Conservation (phyloP, 2,888 invertebrate species). For the Helicoverpa assulta region DNA sequence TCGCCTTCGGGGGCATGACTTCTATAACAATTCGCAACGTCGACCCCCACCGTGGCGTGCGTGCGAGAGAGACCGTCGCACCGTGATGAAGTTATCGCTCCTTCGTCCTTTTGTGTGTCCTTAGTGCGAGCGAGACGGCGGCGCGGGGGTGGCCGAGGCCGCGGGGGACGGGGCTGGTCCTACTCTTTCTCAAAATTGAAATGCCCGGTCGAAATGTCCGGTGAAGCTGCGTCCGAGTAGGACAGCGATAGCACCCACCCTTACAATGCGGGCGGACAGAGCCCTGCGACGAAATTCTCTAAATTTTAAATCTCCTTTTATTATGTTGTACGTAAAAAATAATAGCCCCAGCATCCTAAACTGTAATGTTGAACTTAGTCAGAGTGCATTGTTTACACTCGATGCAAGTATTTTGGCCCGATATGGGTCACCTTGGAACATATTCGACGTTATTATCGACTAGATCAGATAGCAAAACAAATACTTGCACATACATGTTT, state of each 20-base stretch:
- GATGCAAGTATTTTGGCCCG: constrained; percentile 47
- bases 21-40: constrained; percentile 91
- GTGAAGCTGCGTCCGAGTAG: constrained; percentile 90
- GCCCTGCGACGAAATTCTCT: constrained; percentile 86
- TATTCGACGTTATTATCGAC: constrained; percentile 64
- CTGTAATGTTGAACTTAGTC: constrained; percentile 35
- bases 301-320: constrained; percentile 86
- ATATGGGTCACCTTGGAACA: constrained; percentile 67
- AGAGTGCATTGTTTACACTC: constrained; percentile 27
- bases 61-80: constrained; percentile 87
- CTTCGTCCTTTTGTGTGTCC: constrained; percentile 91
- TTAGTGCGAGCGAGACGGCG: constrained; percentile 85
- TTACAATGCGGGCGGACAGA: constrained; percentile 88
- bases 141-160: constrained; percentile 72
- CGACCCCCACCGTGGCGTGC: constrained; percentile 88
- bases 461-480: constrained; percentile 62
- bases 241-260: constrained; percentile 90
- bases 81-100: constrained; percentile 90
- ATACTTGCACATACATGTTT: constrained; percentile 48
- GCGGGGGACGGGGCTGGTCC: constrained; percentile 85
- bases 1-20: constrained; percentile 91
- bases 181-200: constrained; percentile 91
- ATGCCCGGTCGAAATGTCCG: constrained; percentile 91
- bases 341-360: constrained; percentile 44
- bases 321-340: constrained; percentile 68